These are phyloP conservation scores for Ridgeia piscesae DNA, from an alignment of 1,140 invertebrate genomes.

Conservation along the genomic window DNA sequence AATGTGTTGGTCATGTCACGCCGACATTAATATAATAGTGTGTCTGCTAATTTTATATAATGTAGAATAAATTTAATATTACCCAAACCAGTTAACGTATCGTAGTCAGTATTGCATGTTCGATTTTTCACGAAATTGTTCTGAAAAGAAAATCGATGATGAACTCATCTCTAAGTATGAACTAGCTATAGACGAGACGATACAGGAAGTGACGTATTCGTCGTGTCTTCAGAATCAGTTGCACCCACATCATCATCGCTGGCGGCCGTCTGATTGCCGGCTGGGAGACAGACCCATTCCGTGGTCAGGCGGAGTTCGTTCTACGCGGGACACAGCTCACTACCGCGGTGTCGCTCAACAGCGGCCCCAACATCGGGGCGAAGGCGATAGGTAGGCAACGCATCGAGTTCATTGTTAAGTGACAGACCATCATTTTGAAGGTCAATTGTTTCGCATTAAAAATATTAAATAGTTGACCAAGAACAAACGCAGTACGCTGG, in stretches of 20 bases:
- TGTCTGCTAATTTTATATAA: too few relatives aligned
- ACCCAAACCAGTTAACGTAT: too few relatives aligned
- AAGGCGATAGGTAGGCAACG: constrained; percentile 19
- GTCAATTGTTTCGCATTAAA: not conserved
- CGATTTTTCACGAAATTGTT: too few relatives aligned
- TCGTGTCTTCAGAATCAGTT: constrained; percentile 17
- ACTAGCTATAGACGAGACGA: too few relatives aligned
- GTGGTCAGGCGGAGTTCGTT: constrained; percentile 38
- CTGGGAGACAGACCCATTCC: constrained; percentile 42
- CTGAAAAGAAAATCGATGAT: too few relatives aligned
- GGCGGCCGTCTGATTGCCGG: constrained; percentile 51
- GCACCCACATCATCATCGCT: constrained; percentile 43
- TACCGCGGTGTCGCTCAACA: constrained; percentile 30
- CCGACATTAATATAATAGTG: too few relatives aligned
- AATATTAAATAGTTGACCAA: not conserved
- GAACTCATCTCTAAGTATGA: too few relatives aligned
- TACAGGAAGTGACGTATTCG: not conserved
- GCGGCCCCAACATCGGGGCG: constrained; percentile 36
- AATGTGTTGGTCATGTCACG: too few relatives aligned
- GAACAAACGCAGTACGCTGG: too few relatives aligned
- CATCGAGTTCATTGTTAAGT: constrained; percentile 27
- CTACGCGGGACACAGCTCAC: constrained; percentile 41
- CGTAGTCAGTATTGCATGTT: too few relatives aligned
- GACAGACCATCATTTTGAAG: constrained; percentile 5
- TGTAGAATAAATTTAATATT: too few relatives aligned